A percentile compares a stretch with the other conserved stretches of the same genome.
phyloP scores from a whole-genome alignment of 2,113 vertebrate species.

The Smithornis capensis region DNA sequence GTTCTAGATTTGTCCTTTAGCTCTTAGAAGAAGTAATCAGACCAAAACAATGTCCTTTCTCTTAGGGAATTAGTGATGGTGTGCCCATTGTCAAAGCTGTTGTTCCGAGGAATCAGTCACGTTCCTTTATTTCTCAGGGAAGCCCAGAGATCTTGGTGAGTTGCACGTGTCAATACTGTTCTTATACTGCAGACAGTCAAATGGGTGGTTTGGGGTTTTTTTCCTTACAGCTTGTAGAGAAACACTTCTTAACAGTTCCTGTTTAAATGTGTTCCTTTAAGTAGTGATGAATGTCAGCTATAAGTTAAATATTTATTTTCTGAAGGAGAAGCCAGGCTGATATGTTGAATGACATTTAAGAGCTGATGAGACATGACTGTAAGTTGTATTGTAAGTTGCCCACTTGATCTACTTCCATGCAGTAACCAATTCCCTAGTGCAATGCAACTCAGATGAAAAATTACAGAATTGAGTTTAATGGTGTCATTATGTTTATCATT shows the following conservation, averaged over 20 bases:
- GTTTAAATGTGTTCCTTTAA: neutral
- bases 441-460: neutral
- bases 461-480: neutral
- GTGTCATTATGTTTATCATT: neutral
- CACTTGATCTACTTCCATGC: neutral
- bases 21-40: neutral
- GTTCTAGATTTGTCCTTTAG: neutral
- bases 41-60: conserved; percentile 22
- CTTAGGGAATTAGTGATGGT: conserved; percentile 92
- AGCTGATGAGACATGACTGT: neutral
- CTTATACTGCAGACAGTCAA: neutral
- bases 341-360: neutral
- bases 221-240: neutral
- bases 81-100: conserved; percentile 89
- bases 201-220: neutral
- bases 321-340: neutral
- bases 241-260: neutral
- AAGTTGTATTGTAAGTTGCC: neutral
- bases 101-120: conserved; percentile 92
- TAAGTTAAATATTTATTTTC: neutral
- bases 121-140: conserved; percentile 97
- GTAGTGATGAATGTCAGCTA: neutral
- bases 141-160: conserved; percentile 95
- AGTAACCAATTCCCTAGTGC: neutral
- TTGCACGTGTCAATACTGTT: neutral